Evolutionary conservation across 2,888 invertebrate species (phyloP), one percentile per base, ranked within the genome.

Genomic region (Girardia tigrina): DNA sequence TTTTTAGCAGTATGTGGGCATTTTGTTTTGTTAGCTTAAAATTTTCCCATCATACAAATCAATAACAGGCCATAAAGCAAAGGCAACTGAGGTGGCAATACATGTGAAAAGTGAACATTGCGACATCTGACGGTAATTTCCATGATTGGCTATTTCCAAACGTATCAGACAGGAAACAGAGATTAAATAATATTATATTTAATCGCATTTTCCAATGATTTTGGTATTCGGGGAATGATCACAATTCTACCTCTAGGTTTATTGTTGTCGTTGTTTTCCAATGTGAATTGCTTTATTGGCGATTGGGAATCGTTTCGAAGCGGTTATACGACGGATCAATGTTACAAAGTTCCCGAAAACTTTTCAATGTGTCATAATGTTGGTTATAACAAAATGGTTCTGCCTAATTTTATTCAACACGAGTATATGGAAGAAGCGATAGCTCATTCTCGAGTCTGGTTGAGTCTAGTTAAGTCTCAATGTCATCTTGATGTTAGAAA

Each of bases 341-440:
- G 77, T 56, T 70, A 72, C 26, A 28, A 27, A 20, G 77, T 77
- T 29, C 77, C 77, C 26, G 26, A 27, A 16, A 77, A 76, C 42
- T 71, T 77, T 70, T 42, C 42, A 6, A 29, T 77, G 16, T 77
- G 77, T 42, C 23, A 29, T 27, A 26, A 72, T 56, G 29, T 77
- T 42, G 77, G 77, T 71, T 77, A 77, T 42, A 42, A 36, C 16
- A 14, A 28, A 42, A 77, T 77, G 77, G 29, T 42, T 56, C 73
- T 77, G n/a, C 77, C 77, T 0, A 77, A 77, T 70, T 72, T 42
- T 71, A 27, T 77, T 23, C 71, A 77, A 26, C 77, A 77, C 29
- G 77, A 77, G 16, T 72, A 28, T 27, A 72, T 77, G 16, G 27
- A 36, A 14, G 77, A 77, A 72, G 77, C 72, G 42, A 26, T 56